These are phyloP conservation scores for Aricia agestis DNA, from an alignment of 1,140 invertebrate species.

Conservation along the genomic window DNA sequence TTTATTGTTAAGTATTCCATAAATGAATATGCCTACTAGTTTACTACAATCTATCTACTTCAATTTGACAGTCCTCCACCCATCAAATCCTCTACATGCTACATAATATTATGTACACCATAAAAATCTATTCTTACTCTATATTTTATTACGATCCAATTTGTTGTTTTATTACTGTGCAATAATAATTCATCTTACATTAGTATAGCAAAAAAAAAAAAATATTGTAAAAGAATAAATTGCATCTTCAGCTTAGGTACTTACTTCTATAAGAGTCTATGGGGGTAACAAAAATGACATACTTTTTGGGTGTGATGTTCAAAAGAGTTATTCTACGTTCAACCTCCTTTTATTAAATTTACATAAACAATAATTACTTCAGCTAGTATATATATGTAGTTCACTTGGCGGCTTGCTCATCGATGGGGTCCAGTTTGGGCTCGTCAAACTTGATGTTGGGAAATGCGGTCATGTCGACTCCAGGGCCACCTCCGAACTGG, in stretches of 20 bases:
- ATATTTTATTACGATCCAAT: no score
- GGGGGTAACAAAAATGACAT: background rate
- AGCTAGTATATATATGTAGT: conserved; percentile 34
- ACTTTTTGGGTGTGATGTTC: background rate
- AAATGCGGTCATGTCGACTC: conserved; percentile 91
- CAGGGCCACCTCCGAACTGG: conserved; percentile 85
- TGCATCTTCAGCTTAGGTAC: background rate
- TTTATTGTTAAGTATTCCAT: no score
- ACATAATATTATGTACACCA: no score
- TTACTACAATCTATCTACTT: no score
- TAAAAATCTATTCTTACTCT: no score
- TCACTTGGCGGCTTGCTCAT: conserved; percentile 59
- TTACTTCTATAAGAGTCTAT: background rate
- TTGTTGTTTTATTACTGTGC: no score
- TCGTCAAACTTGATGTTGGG: conserved; percentile 89
- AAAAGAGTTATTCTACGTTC: background rate
- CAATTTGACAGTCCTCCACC: no score
- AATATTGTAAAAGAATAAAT: background rate
- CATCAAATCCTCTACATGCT: no score
- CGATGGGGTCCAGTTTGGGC: conserved; percentile 79
- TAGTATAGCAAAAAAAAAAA: background rate
- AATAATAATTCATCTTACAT: no score
- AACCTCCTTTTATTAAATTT: conserved; percentile 1
- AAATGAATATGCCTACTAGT: no score
- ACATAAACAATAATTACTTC: background rate